phyloP scores from a whole-genome alignment of 2,797 vertebrate species.

The Melanogrammus aeglefinus region DNA sequence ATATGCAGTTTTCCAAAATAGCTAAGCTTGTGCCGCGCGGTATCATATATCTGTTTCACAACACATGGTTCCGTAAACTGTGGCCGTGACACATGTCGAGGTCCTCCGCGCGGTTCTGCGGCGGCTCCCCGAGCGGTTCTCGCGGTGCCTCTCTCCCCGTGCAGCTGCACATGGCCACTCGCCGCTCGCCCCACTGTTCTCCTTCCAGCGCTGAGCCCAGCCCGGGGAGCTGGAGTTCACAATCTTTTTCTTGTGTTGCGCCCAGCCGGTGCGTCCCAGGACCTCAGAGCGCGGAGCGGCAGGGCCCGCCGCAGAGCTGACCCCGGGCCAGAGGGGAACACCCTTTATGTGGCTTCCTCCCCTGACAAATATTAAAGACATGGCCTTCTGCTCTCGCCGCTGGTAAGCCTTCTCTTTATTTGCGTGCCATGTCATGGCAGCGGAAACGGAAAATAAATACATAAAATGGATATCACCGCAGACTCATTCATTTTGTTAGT shows the following conservation, averaged over 20 bases:
- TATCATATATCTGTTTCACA: constrained; percentile 76
- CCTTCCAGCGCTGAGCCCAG: constrained; percentile 67
- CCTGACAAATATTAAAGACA: constrained; percentile 83
- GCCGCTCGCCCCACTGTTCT: constrained; percentile 71
- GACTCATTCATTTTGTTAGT: constrained; percentile 52
- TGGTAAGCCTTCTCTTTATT: constrained; percentile 68
- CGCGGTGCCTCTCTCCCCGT: constrained; percentile 56
- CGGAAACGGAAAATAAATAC: constrained; percentile 61
- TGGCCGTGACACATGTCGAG: constrained; percentile 78
- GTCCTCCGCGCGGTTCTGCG: constrained; percentile 66
- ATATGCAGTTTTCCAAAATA: constrained; percentile 72
- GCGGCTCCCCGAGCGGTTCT: constrained; percentile 69
- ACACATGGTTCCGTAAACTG: constrained; percentile 78
- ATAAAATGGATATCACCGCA: constrained; percentile 42
- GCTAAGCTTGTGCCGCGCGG: constrained; percentile 62
- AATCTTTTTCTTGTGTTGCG: constrained; percentile 28
- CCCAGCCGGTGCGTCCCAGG: constrained; percentile 26
- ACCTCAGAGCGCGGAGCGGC: constrained; percentile 48
- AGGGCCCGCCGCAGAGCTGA: constrained; percentile 68
- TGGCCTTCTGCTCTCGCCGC: constrained; percentile 68
- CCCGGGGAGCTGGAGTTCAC: constrained; percentile 62
- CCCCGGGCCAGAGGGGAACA: constrained; percentile 74
- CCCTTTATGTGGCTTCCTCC: constrained; percentile 78
- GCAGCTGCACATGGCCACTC: constrained; percentile 69
- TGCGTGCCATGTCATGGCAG: constrained; percentile 71